Base-by-base conservation (phyloP, 2,797 vertebrate genomes). In the Melanogrammus aeglefinus region DNA sequence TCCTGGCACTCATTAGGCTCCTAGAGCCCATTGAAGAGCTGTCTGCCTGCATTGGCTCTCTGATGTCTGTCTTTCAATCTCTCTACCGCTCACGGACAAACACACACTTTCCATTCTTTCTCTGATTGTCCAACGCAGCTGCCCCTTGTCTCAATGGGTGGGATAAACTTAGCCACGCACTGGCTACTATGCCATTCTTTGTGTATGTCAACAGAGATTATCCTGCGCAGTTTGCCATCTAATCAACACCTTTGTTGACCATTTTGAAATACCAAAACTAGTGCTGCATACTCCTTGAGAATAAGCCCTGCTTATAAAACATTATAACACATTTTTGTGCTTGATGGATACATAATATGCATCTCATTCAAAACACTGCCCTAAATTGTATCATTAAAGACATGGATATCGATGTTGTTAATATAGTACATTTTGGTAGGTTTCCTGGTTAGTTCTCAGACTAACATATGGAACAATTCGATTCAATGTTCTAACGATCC, bases 71-170 rank as follows among this genome's bases (percentile, higher is more conserved):
- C 63, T 69, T 69, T 27, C n/a, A 27, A 27, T 69, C 63, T 69
- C 63, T 69, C 63, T 12, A 66, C 31, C 39, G 29, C 39, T 10
- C n/a, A 47, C 16, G 4, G 38, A 51, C 74, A 18, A 6, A 4
- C 71, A 33, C 36, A 24, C 57, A 21, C 72, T 29, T 70, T 73
- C 73, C 38, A 44, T 8, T 66, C 71, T 73, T 24, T 84, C 80
- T 86, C 84, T 84, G 84, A 85, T 91, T 92, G 91, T 93, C 89
- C 77, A 74, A 31, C 72, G 76, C 90, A 92, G 91, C 92, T 93
- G 91, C 84, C 85, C 85, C 85, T 90, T 77, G 80, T 79, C 74
- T 86, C 77, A 86, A 84, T 90, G 90, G 91, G 88, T 85, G 76
- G 38, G 85, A 82, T 94, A 88, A 89, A 92, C 87, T 93, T 89